Conservation (phyloP, 2,888 invertebrate genomes). For the Phaonia tiefii region DNA sequence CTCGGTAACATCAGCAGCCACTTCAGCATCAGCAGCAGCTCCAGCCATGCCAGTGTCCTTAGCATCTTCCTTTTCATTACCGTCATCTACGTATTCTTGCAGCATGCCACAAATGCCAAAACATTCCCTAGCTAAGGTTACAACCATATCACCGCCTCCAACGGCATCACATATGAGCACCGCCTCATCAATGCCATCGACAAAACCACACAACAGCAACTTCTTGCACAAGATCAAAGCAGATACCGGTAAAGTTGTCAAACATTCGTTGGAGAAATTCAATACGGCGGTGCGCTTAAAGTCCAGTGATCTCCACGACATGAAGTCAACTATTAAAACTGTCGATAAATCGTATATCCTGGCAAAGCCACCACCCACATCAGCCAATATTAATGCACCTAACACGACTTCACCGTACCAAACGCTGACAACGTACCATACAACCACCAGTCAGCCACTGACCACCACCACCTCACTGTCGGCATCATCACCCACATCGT, state of each 20-base stretch:
- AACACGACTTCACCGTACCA: conserved; percentile 50
- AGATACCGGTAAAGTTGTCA: conserved; percentile 73
- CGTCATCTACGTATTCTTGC: conserved; percentile 61
- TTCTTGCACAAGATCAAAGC: conserved; percentile 73
- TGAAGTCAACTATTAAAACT: conserved; percentile 70
- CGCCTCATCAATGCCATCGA: conserved; percentile 23
- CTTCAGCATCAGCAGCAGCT: conserved; percentile 39
- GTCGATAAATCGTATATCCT: conserved; percentile 69
- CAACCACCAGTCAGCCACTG: conserved; percentile 36
- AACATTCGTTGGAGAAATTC: conserved; percentile 72
- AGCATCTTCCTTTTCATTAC: neutral
- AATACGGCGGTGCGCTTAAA: conserved; percentile 69
- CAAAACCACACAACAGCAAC: conserved; percentile 63
- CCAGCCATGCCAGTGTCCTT: conserved; percentile 31
- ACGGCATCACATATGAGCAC: conserved; percentile 41
- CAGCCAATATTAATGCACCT: conserved; percentile 52
- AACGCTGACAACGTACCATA: conserved; percentile 55
- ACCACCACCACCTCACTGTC: conserved; percentile 56
- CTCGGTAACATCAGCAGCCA: conserved; percentile 40
- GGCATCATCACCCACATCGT: conserved; percentile 75
- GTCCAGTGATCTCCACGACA: conserved; percentile 68
- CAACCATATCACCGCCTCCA: conserved; percentile 66
- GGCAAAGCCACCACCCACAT: conserved; percentile 62
- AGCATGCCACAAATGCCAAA: conserved; percentile 69
- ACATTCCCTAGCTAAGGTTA: conserved; percentile 73